Evolutionary conservation across 2,888 invertebrate species (phyloP).

Genomic region (Polymixis flavicincta): DNA sequence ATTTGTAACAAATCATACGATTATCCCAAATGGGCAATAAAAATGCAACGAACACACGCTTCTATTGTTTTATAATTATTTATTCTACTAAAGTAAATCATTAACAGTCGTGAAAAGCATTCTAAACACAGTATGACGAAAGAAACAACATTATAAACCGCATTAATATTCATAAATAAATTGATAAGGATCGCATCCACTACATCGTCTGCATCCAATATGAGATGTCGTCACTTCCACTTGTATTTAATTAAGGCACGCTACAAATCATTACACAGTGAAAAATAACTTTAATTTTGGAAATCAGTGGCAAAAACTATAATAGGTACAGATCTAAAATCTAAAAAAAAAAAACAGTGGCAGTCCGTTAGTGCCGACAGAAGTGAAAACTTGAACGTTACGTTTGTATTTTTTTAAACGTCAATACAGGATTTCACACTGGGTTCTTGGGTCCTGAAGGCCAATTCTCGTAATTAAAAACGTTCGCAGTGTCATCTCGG

Average conservation of each 20-base stretch:
- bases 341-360: too few relatives aligned
- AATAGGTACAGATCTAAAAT: too few relatives aligned
- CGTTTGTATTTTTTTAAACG: too few relatives aligned
- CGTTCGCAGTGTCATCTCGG: too few relatives aligned
- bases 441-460: too few relatives aligned
- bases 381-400: too few relatives aligned
- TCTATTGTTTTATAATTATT: constrained; percentile 6
- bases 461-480: too few relatives aligned
- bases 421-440: too few relatives aligned
- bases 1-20: neutral
- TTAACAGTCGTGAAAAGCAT: constrained; percentile 25
- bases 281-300: too few relatives aligned
- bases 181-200: constrained; percentile 37
- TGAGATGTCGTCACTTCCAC: constrained; percentile 33
- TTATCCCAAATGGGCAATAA: neutral
- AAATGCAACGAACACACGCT: neutral
- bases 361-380: too few relatives aligned
- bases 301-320: too few relatives aligned
- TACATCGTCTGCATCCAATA: constrained; percentile 38
- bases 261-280: too few relatives aligned
- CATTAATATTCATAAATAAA: constrained; percentile 46
- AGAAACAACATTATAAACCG: constrained; percentile 20
- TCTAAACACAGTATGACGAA: constrained; percentile 27
- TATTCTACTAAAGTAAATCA: constrained; percentile 10
- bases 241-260: neutral